Evolutionary conservation across 2,888 invertebrate species (phyloP), one percentile per base, ranked within the genome.

Genomic region (Clitarchus hookeri): DNA sequence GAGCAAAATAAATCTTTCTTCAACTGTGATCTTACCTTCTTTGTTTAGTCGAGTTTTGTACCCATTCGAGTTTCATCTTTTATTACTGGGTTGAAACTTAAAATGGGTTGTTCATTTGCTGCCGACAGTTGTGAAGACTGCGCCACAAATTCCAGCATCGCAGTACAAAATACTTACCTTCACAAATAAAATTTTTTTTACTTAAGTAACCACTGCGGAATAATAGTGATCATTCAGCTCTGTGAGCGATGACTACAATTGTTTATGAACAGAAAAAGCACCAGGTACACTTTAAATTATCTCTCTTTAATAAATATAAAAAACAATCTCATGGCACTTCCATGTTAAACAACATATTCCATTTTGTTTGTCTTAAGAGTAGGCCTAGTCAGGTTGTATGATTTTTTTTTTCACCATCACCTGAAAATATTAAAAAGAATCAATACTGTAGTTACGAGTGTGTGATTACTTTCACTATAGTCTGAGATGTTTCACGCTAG

Each of bases 241-340:
- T 65, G 65, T 19, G 16, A 65, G 1, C n/a, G 16, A 65, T 23
- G 19, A 23, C 65, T 65, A 65, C 65, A 65, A 48, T 65, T 12
- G 65, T 65, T 23, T 65, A 65, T 23, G n/a, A 23, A 65, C 65
- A 65, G 65, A 65, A 65, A 65, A 65, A 65, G 8, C 65, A 65
- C 65, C 65, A 65, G n/a, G 19, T 65, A 65, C 65, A 65, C 65
- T 65, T 65, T 65, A 65, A 65, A 82, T 82, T 36, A 82, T 82
- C 82, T 82, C 82, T 82, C 82, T 82, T 82, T 82, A 82, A 82
- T 82, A 82, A 82, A 82, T 82, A 82, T 82, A 82, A 82, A 82
- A 82, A 82, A 82, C 82, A 82, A 82, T 82, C 44, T 27, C 44
- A 82, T 82, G 82, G 82, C 82, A 82, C 82, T 82, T 82, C 82